These are phyloP conservation scores for Gymnogyps californianus DNA, from an alignment of 2,113 vertebrate genomes.

Conservation along the genomic window DNA sequence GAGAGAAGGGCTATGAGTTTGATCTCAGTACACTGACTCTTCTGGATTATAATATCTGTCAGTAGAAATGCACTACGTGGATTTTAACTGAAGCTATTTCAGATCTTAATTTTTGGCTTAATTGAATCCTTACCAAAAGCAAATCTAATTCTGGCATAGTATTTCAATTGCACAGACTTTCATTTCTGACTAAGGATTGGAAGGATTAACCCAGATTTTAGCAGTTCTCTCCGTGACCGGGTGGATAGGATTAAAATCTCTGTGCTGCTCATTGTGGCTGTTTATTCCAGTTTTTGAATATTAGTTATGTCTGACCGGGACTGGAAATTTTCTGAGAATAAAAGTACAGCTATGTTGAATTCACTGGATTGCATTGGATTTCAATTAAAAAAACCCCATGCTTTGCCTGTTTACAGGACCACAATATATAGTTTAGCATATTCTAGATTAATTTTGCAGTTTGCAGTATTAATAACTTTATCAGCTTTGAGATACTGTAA, in stretches of 20 bases:
- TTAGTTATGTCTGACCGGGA: background rate
- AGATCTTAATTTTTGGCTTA: conserved; percentile 49
- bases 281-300: background rate
- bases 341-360: background rate
- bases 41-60: background rate
- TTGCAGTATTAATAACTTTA: background rate
- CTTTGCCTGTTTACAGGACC: background rate
- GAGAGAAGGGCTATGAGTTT: background rate
- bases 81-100: conserved; percentile 40
- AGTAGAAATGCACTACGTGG: background rate
- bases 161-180: conserved; percentile 31
- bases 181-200: conserved; percentile 37
- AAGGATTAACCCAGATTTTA: conserved; percentile 52
- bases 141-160: conserved; percentile 35
- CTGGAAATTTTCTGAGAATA: background rate
- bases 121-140: conserved; percentile 5
- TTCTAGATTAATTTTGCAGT: background rate
- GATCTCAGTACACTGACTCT: background rate
- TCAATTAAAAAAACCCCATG: background rate
- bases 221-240: background rate
- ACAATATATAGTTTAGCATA: background rate
- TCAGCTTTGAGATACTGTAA: background rate
- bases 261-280: background rate
- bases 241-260: conserved; percentile 13
- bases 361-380: background rate